Conservation (phyloP, 2,113 vertebrate species). For the Propithecus coquereli region DNA sequence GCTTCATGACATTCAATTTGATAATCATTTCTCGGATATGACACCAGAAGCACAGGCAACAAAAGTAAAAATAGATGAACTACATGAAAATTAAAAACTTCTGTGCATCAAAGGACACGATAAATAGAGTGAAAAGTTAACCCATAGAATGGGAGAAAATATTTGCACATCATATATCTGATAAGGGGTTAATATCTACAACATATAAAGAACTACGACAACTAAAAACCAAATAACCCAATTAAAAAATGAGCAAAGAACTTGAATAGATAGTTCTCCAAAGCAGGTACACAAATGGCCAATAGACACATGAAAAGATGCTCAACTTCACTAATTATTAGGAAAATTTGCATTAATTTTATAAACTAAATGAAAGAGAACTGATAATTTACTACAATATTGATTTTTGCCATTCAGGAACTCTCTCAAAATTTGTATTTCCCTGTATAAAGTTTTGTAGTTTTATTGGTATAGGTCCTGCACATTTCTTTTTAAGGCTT, state of each 20-base stretch:
- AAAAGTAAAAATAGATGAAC: not conserved
- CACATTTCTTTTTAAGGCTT: not conserved
- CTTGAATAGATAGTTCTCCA: too few relatives aligned
- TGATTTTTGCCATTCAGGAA: not conserved
- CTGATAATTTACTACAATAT: not conserved
- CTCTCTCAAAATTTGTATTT: not conserved
- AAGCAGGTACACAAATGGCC: too few relatives aligned
- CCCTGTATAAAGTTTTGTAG: not conserved
- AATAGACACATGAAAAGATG: too few relatives aligned
- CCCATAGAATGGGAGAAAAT: not conserved
- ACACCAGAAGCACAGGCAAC: too few relatives aligned
- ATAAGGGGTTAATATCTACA: too few relatives aligned
- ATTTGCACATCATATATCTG: not conserved
- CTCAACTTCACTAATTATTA: too few relatives aligned
- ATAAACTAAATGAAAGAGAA: not conserved
- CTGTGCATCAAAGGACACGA: not conserved
- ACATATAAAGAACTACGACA: too few relatives aligned
- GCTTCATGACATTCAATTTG: too few relatives aligned
- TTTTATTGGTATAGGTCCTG: not conserved
- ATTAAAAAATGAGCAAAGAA: too few relatives aligned
- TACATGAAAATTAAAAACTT: not conserved
- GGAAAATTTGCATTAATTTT: not conserved
- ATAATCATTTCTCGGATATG: too few relatives aligned
- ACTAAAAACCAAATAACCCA: too few relatives aligned
- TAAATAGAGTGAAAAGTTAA: not conserved